Percentiles rank a stretch among this genome's conserved stretches.
Conservation (phyloP, 1,140 invertebrate species). For the Ips typographus region DNA sequence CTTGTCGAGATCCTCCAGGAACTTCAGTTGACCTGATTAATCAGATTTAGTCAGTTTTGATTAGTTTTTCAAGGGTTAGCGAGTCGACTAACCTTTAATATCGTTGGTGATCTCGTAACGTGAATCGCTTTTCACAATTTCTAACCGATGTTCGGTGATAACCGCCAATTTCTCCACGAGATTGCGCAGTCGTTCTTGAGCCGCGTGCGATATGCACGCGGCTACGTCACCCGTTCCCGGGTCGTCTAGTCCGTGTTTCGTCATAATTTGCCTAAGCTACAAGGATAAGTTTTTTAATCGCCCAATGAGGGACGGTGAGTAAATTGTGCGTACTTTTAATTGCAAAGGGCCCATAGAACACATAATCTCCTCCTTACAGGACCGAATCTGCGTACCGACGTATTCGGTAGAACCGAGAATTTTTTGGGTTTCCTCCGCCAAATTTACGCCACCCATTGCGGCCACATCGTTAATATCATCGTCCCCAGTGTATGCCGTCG, state of each 20-base stretch:
- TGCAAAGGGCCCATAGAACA: conserved; percentile 74
- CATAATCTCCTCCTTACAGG: conserved; percentile 94
- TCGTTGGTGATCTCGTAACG: conserved; percentile 90
- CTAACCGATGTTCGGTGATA: conserved; percentile 92
- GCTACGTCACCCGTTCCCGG: conserved; percentile 80
- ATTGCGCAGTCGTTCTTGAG: conserved; percentile 90
- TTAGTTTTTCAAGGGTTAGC: background rate
- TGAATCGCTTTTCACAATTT: conserved; percentile 84
- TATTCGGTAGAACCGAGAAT: conserved; percentile 92
- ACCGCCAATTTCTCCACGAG: conserved; percentile 90
- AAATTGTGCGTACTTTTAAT: conserved; percentile 46
- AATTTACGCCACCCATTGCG: conserved; percentile 98
- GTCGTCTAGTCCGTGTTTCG: conserved; percentile 83
- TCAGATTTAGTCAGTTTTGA: background rate
- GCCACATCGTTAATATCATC: conserved; percentile 98
- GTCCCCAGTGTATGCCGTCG: conserved; percentile 63
- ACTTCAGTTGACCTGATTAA: conserved; percentile 77
- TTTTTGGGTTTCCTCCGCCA: conserved; percentile 93
- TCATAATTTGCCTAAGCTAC: conserved; percentile 68
- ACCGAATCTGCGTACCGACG: conserved; percentile 93
- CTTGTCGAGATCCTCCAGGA: conserved; percentile 92
- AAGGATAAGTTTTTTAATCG: conserved; percentile 9
- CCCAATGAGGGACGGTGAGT: background rate
- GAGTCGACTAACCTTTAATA: conserved; percentile 66
- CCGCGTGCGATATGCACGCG: conserved; percentile 90